Conservation (phyloP, 2,888 invertebrate genomes). For the Sphinx pinastri region DNA sequence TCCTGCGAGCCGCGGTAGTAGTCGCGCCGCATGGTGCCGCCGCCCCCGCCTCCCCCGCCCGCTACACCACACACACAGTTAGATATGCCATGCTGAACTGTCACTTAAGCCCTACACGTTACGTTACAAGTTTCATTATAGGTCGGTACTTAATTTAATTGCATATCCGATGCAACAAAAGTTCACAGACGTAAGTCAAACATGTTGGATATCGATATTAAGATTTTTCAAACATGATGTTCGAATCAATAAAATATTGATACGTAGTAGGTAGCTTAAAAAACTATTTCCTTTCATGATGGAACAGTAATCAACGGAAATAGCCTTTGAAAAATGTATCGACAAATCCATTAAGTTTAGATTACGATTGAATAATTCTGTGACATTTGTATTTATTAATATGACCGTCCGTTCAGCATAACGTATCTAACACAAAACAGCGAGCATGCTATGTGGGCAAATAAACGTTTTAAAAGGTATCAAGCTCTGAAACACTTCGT, state of each 20-base stretch:
- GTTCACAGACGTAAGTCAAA: no score
- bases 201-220: neutral
- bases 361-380: neutral
- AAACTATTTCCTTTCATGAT: no score
- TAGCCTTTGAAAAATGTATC: no score
- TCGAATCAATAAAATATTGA: no score
- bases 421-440: conserved; percentile 38
- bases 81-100: conserved; percentile 28
- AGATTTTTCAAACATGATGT: neutral
- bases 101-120: conserved; percentile 19
- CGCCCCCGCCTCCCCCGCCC: conserved; percentile 48
- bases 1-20: conserved; percentile 97
- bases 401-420: conserved; percentile 41
- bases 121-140: neutral
- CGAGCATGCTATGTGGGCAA: conserved; percentile 46
- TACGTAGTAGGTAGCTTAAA: no score
- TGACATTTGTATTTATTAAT: neutral
- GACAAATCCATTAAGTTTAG: no score
- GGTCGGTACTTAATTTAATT: no score
- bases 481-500: conserved; percentile 33
- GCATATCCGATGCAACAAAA: no score
- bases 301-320: no score
- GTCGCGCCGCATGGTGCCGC: conserved; percentile 90
- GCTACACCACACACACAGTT: conserved; percentile 41
- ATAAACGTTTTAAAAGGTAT: conserved; percentile 40